Evolutionary conservation across 2,797 vertebrate genomes (phyloP).

Genomic region (Galago senegalensis): DNA sequence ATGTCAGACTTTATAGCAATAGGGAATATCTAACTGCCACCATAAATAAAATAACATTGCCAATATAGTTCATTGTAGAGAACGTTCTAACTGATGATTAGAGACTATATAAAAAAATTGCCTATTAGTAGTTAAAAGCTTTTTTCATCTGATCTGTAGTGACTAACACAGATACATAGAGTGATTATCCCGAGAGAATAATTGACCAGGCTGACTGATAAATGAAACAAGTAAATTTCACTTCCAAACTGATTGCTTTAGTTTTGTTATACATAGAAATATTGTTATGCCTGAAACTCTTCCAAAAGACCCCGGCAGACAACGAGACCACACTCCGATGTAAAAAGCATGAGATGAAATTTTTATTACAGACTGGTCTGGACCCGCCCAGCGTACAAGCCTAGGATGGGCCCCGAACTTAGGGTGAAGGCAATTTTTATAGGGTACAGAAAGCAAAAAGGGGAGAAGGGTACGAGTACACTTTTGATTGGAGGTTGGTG

Average conservation of each 20-base stretch:
- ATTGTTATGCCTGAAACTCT: neutral
- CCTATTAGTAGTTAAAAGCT: neutral
- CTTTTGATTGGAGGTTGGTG: too few species aligned
- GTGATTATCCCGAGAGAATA: neutral
- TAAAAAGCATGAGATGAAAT: too few species aligned
- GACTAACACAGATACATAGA: neutral
- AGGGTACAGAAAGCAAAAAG: too few species aligned
- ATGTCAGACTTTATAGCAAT: conserved; percentile 45
- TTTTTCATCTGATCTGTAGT: neutral
- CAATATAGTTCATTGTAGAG: neutral
- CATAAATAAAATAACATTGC: conserved; percentile 59
- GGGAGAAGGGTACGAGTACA: too few species aligned
- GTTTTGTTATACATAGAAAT: neutral
- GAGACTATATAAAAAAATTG: neutral
- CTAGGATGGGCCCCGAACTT: too few species aligned
- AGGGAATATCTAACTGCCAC: conserved; percentile 42
- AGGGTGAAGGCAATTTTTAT: too few species aligned
- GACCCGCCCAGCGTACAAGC: too few species aligned
- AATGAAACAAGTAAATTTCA: neutral
- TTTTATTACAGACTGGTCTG: too few species aligned
- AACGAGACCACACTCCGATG: too few species aligned
- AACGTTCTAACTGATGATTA: conserved; percentile 1
- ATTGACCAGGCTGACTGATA: neutral
- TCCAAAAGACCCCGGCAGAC: too few species aligned
- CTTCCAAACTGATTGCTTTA: neutral